These are phyloP conservation scores for Pyrrhosoma nymphula DNA, from an alignment of 2,888 invertebrate species.

Conservation along the genomic window DNA sequence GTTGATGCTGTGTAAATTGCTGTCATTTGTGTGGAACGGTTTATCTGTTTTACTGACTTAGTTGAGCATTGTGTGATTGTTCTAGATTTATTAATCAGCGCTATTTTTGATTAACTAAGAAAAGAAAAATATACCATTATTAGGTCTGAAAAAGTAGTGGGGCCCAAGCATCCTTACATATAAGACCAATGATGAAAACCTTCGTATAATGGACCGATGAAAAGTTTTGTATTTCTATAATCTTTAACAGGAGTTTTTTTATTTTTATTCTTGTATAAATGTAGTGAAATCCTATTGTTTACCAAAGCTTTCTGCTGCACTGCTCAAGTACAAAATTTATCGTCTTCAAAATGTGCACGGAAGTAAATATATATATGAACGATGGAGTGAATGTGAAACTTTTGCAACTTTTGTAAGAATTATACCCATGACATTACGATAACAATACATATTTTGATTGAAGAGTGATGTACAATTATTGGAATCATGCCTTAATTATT, in stretches of 20 bases:
- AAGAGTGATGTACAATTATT: neutral
- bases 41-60: neutral
- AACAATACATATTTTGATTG: slow-evolving; percentile 19
- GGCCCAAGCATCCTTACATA: neutral
- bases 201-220: slow-evolving; percentile 24
- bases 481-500: neutral
- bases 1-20: neutral
- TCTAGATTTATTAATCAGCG: neutral
- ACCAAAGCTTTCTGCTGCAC: slow-evolving; percentile 32
- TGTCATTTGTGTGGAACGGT: neutral
- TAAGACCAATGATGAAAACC: slow-evolving; percentile 3
- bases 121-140: neutral
- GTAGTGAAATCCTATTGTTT: neutral
- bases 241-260: neutral
- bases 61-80: slow-evolving; percentile 9
- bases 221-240: slow-evolving; percentile 38
- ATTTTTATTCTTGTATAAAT: neutral
- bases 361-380: neutral
- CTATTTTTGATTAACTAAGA: slow-evolving; percentile 22
- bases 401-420: slow-evolving; percentile 35
- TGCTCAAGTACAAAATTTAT: slow-evolving; percentile 31
- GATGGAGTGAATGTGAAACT: neutral
- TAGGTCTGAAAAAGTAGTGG: neutral
- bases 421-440: neutral
- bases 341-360: neutral